A percentile compares a stretch with the other conserved stretches of the same genome.
Conservation (phyloP, 2,113 vertebrate species). For the Sarotherodon lohbergeri region DNA sequence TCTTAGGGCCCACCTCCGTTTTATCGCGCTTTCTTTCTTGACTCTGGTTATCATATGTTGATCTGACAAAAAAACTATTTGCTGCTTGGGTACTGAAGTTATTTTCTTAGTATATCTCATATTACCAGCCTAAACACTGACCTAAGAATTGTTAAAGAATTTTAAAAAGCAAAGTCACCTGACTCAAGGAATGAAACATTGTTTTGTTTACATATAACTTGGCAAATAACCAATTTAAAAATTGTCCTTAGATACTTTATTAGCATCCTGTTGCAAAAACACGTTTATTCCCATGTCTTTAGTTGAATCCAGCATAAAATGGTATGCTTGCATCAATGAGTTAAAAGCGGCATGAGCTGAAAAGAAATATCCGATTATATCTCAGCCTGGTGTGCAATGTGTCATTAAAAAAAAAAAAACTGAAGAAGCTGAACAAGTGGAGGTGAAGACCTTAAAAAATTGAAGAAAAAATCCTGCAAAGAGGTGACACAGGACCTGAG, state of each 20-base stretch:
- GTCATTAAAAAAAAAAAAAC: not conserved
- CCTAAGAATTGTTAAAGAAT: not conserved
- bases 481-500: not conserved
- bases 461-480: not conserved
- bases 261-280: not conserved
- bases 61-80: not conserved
- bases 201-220: not conserved
- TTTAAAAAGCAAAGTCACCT: not conserved
- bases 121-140: not conserved
- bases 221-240: not conserved
- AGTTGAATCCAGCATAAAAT: not conserved
- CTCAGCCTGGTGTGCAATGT: not conserved
- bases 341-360: not conserved
- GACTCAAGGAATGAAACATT: not conserved
- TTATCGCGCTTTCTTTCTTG: not conserved
- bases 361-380: not conserved
- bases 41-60: not conserved
- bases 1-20: not conserved
- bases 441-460: not conserved
- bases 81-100: not conserved
- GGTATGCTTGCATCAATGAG: not conserved
- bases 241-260: not conserved
- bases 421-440: not conserved
- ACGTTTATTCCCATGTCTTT: not conserved
- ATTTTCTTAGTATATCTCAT: not conserved